Conservation (phyloP, 2,888 invertebrate species). For the Tetrapedia diversipes region DNA sequence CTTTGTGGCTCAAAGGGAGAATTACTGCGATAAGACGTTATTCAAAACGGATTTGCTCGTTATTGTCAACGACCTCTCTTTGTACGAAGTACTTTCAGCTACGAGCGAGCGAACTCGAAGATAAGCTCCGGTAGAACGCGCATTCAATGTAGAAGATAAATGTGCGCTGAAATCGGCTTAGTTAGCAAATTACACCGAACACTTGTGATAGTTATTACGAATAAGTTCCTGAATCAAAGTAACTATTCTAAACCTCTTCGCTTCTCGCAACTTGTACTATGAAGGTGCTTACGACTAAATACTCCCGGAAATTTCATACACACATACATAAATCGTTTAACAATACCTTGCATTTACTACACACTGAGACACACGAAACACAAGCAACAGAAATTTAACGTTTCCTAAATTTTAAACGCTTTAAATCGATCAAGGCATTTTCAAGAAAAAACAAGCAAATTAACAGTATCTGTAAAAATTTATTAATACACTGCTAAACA, state of each 20-base stretch:
- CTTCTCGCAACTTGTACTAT: conserved; percentile 4
- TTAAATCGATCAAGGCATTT: no score
- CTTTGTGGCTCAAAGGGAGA: no score
- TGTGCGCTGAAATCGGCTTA: conserved; percentile 35
- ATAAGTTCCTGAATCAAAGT: conserved; percentile 31
- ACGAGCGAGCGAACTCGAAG: neutral
- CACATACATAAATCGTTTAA: neutral
- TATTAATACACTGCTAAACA: no score
- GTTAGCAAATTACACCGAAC: conserved; percentile 41
- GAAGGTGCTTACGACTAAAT: conserved; percentile 16
- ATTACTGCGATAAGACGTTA: neutral
- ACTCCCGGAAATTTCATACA: neutral
- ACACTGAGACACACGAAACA: neutral
- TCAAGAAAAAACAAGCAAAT: no score
- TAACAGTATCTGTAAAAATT: no score
- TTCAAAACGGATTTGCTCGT: neutral
- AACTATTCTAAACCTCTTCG: conserved; percentile 22
- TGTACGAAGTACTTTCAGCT: neutral
- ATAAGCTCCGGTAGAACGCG: conserved; percentile 8
- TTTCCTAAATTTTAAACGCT: no score
- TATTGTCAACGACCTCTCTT: neutral
- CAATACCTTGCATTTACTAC: neutral
- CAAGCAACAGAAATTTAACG: neutral
- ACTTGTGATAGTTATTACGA: conserved; percentile 27
- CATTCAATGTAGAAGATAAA: conserved; percentile 16